Conservation (phyloP, 2,888 invertebrate species). For the Plusia festucae region DNA sequence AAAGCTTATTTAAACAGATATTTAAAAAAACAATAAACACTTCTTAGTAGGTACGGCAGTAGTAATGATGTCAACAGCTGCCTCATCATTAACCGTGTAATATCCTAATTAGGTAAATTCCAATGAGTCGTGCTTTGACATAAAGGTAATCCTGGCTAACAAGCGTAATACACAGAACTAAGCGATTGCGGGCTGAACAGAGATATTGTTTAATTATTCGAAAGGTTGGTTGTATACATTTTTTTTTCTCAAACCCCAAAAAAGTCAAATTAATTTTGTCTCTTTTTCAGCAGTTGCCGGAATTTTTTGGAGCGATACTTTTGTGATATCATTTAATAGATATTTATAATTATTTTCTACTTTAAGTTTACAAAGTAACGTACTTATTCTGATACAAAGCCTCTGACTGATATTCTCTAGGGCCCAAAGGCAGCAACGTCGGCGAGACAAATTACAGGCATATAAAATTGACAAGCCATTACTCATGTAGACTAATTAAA, state of each 20-base stretch:
- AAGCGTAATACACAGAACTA: neutral
- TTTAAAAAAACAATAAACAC: no score
- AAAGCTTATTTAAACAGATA: no score
- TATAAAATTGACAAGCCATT: neutral
- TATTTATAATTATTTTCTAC: no score
- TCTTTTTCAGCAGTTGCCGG: no score
- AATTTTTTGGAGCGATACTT: neutral
- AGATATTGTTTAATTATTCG: neutral
- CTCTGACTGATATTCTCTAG: neutral
- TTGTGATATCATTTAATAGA: no score
- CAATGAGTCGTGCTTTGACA: conserved; percentile 27
- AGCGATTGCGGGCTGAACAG: neutral
- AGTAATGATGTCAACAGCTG: conserved; percentile 18
- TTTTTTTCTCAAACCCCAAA: neutral
- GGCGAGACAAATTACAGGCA: neutral
- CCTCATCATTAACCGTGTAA: conserved; percentile 14
- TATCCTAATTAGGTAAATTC: conserved; percentile 40
- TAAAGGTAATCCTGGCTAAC: conserved; percentile 16
- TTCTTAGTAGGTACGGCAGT: no score
- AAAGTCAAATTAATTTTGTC: neutral
- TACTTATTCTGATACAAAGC: no score
- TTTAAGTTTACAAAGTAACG: no score
- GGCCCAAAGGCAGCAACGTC: neutral
- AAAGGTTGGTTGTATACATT: neutral
- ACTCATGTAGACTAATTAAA: neutral